Conservation (phyloP, 2,888 invertebrate genomes). For the Agrenia bidenticulata region DNA sequence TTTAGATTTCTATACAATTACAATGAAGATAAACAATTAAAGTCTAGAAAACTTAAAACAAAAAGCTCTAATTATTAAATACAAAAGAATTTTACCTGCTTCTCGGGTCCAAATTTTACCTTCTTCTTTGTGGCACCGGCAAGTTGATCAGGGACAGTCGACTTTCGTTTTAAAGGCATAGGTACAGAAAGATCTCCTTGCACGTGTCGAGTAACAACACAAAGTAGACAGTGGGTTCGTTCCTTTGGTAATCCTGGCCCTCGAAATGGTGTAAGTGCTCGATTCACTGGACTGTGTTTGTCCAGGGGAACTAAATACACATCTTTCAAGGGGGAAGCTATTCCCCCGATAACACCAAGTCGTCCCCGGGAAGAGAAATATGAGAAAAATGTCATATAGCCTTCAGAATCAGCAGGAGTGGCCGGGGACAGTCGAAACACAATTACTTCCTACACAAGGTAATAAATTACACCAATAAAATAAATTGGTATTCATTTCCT, state of each 20-base stretch:
- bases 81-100: constrained; percentile 1
- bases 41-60: no score
- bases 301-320: constrained; percentile 88
- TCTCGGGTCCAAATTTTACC: constrained; percentile 23
- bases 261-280: constrained; percentile 65
- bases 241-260: constrained; percentile 65
- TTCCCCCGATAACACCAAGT: constrained; percentile 75
- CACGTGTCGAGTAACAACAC: constrained; percentile 48
- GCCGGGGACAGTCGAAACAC: constrained; percentile 78
- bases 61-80: not conserved
- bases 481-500: not conserved
- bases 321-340: constrained; percentile 77
- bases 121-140: constrained; percentile 30
- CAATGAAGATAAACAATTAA: no score
- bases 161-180: constrained; percentile 31
- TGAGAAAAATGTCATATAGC: constrained; percentile 80
- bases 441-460: constrained; percentile 67
- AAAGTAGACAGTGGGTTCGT: constrained; percentile 48
- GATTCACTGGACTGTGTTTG: constrained; percentile 70
- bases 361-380: constrained; percentile 75
- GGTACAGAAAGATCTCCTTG: constrained; percentile 4
- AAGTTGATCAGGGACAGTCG: not conserved
- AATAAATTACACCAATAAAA: not conserved
- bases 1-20: no score
- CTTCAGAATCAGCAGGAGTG: constrained; percentile 78